phyloP scores from a whole-genome alignment of 2,888 invertebrate genomes.

The Cephalotes varians region DNA sequence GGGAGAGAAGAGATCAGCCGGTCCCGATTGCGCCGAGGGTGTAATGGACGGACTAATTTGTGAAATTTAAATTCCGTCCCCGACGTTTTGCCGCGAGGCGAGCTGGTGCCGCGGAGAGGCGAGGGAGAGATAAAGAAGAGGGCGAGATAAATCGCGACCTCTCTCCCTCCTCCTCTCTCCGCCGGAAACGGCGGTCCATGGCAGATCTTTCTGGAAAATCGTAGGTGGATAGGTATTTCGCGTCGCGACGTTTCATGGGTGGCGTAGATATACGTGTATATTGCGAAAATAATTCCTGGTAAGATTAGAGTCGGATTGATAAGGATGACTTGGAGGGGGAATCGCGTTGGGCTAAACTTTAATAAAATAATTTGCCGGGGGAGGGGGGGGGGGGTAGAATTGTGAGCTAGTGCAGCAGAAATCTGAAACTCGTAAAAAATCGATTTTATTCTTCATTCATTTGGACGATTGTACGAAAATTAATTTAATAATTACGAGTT shows the following conservation, averaged over 20 bases:
- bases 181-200: constrained; percentile 34
- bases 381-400: background rate
- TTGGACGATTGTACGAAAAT: background rate
- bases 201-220: constrained; percentile 74
- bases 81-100: constrained; percentile 75
- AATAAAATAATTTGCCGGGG: background rate
- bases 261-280: constrained; percentile 12
- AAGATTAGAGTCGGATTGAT: constrained; percentile 35
- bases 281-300: constrained; percentile 35
- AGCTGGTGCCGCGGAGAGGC: constrained; percentile 53
- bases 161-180: constrained; percentile 5
- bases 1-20: constrained; percentile 79
- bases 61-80: constrained; percentile 85
- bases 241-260: constrained; percentile 44
- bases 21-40: constrained; percentile 81
- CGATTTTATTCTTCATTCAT: background rate
- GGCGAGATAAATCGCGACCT: constrained; percentile 75
- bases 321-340: background rate
- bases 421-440: background rate
- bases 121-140: constrained; percentile 52
- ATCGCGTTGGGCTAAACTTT: background rate
- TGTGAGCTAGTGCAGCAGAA: background rate
- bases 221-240: constrained; percentile 66
- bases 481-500: background rate
- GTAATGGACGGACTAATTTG: constrained; percentile 85